These are phyloP conservation scores for Artibeus lituratus DNA, from an alignment of 2,797 vertebrate species.

Conservation along the genomic window DNA sequence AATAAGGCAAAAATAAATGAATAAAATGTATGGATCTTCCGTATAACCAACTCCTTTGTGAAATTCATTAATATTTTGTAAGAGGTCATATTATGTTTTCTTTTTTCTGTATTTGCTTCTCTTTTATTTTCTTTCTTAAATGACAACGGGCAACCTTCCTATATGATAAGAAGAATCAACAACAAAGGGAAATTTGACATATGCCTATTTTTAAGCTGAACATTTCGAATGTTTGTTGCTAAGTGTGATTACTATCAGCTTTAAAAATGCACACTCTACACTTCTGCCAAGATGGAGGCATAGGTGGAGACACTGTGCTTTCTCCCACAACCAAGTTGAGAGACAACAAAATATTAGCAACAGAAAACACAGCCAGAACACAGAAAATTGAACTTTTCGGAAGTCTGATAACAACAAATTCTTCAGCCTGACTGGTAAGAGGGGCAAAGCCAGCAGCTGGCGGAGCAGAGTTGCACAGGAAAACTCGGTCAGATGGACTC, in stretches of 20 bases:
- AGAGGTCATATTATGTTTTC: background rate
- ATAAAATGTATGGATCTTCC: background rate
- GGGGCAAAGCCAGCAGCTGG: no score
- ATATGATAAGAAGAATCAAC: background rate
- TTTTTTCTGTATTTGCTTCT: background rate
- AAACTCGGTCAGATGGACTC: no score
- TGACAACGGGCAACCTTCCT: background rate
- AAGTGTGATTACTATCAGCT: background rate
- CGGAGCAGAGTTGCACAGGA: no score
- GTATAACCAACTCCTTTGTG: background rate
- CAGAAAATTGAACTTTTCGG: no score
- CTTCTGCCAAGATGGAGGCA: no score
- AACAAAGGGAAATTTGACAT: background rate
- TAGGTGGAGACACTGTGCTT: no score
- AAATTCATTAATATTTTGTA: background rate
- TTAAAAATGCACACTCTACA: background rate
- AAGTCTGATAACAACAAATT: no score
- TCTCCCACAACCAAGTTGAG: no score
- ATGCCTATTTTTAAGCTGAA: background rate
- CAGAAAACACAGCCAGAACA: no score
- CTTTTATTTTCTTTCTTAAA: background rate
- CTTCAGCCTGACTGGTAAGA: no score
- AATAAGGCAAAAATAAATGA: background rate
- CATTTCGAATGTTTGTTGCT: background rate
- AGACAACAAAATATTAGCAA: no score